Percentiles rank a stretch among this genome's conserved stretches.
Conservation (phyloP, 2,888 invertebrate genomes). For the Xylocampa areola region DNA sequence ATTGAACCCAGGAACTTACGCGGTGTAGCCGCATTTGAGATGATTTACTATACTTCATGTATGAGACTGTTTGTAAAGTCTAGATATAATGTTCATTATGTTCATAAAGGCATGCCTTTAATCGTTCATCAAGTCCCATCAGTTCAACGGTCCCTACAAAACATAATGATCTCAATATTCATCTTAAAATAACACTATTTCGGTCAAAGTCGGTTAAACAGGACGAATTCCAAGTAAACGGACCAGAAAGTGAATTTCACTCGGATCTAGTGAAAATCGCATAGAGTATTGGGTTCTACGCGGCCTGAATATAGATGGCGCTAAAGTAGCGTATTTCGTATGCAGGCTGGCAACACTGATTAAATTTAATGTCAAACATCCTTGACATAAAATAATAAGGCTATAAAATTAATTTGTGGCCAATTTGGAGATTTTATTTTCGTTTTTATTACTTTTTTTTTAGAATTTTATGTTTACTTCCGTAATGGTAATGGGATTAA, state of each 20-base stretch:
- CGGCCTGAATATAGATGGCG: slow-evolving; percentile 68
- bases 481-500: slow-evolving; percentile 9
- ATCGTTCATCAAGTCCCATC: slow-evolving; percentile 12
- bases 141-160: slow-evolving; percentile 15
- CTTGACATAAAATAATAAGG: slow-evolving; percentile 52
- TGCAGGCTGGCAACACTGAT: slow-evolving; percentile 56
- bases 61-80: too few relatives aligned
- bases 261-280: slow-evolving; percentile 80
- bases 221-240: slow-evolving; percentile 66
- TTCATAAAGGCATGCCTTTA: not conserved
- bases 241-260: slow-evolving; percentile 82
- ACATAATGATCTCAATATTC: slow-evolving; percentile 34
- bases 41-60: too few relatives aligned
- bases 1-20: too few relatives aligned
- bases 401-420: slow-evolving; percentile 45
- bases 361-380: slow-evolving; percentile 57
- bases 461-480: slow-evolving; percentile 5
- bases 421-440: slow-evolving; percentile 33
- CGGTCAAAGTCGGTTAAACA: slow-evolving; percentile 46
- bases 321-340: slow-evolving; percentile 58
- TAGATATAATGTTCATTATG: too few relatives aligned
- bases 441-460: slow-evolving; percentile 40
- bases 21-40: too few relatives aligned
- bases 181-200: slow-evolving; percentile 21
- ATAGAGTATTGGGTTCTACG: slow-evolving; percentile 64